Base-by-base conservation (phyloP, 1,140 invertebrate species). In the Cydia splendana region DNA sequence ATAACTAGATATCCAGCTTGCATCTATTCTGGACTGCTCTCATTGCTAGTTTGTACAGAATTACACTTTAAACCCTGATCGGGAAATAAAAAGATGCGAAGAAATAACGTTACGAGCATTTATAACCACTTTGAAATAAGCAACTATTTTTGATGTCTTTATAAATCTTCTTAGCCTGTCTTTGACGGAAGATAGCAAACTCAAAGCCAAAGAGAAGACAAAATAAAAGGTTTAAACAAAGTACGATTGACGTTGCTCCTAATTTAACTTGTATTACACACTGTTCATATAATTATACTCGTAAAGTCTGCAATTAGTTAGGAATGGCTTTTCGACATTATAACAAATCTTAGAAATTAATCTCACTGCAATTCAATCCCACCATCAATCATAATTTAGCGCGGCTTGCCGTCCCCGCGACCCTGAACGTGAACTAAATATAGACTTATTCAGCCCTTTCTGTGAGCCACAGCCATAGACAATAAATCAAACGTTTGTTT, bases 321-420 rank as follows among this genome's bases (percentile, higher is more conserved):
- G 45, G 12, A 48, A 48, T 48, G 45, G 45, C 1, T 48, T 48
- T 48, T 15, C 13, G 45, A 48, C 45, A 48, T 13, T 45, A 12
- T 48, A 48, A 13, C 45, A 48, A 48, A 48, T 76, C 45, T 45
- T 71, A 15, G 67, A 80, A 81, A 79, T 81, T 79, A 79, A 79
- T 77, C 73, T 13, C 48, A 51, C 76, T 77, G 83, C 85, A 86
- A 87, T 81, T 73, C 76, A 85, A 85, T 83, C 82, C 78, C 78
- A 84, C 84, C 82, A 90, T 90, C 86, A 86, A 82, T 92, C 89
- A 88, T 87, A 91, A 90, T 91, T 90, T 90, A 89, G 85, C 82
- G 81, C 85, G 80, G 84, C 82, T 85, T 85, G 78, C 81, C 85
- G 84, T 86, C 84, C 79, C 81, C 83, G 77, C 86, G 88, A 87